These are phyloP conservation scores for Apamea sordens DNA, from an alignment of 2,888 invertebrate genomes.

Conservation along the genomic window DNA sequence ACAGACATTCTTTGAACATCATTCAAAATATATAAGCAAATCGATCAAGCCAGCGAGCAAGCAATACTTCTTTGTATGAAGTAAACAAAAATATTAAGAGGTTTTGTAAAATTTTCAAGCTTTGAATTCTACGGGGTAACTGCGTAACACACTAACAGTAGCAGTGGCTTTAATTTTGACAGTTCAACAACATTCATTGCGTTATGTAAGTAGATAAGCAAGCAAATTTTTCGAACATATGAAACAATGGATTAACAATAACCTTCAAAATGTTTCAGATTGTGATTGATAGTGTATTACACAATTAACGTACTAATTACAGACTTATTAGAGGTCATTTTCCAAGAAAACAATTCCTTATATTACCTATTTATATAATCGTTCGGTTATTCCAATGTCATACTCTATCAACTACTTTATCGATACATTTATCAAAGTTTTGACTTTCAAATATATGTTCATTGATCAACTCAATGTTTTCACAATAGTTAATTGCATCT, in stretches of 20 bases:
- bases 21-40: too few species aligned
- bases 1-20: neutral
- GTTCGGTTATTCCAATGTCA: slow-evolving; percentile 7
- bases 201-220: neutral
- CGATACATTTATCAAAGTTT: neutral
- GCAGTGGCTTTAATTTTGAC: neutral
- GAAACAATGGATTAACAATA: too few species aligned
- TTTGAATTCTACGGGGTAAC: neutral
- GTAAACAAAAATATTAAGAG: neutral
- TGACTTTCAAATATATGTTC: neutral
- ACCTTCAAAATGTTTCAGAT: too few species aligned
- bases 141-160: too few species aligned
- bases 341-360: neutral
- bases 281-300: neutral
- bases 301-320: neutral
- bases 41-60: too few species aligned
- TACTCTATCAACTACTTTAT: neutral
- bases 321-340: neutral
- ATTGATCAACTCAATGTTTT: slow-evolving; percentile 1
- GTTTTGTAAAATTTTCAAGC: neutral
- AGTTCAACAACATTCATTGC: neutral
- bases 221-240: neutral
- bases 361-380: neutral
- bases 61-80: neutral
- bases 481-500: neutral